Percentiles rank a stretch among this genome's conserved stretches.
These are phyloP conservation scores for Grammomys surdaster DNA, from an alignment of 2,113 vertebrate genomes.

Conservation along the genomic window DNA sequence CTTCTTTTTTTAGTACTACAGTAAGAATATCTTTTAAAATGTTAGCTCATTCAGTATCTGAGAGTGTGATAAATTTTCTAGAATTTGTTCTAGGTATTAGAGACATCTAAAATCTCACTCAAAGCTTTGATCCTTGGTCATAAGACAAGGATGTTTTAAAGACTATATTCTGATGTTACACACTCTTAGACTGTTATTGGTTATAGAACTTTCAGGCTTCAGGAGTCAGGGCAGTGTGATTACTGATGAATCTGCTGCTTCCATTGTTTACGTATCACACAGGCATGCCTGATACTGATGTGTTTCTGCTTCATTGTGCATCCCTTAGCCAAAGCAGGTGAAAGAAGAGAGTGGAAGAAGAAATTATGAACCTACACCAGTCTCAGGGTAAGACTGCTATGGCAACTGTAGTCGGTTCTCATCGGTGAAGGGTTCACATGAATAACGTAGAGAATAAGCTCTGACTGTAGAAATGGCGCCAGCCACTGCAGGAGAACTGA, in stretches of 20 bases:
- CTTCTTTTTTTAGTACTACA: background rate
- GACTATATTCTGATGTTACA: background rate
- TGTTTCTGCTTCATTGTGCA: background rate
- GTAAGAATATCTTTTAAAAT: background rate
- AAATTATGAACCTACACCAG: background rate
- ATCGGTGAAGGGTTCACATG: background rate
- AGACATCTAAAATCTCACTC: slow-evolving; percentile 16
- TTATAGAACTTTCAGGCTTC: background rate
- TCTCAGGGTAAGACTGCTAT: background rate
- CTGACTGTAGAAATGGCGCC: background rate
- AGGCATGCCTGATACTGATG: background rate
- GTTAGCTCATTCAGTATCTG: slow-evolving; percentile 37
- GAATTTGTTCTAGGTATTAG: background rate
- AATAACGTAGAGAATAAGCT: background rate
- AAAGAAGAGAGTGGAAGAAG: background rate
- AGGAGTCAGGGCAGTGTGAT: background rate
- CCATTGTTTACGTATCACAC: slow-evolving; percentile 1
- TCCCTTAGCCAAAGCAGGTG: background rate
- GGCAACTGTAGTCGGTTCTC: background rate
- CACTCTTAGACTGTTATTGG: background rate
- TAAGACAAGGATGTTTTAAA: background rate
- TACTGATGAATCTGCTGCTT: background rate
- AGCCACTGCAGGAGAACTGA: background rate
- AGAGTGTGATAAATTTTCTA: slow-evolving; percentile 33
- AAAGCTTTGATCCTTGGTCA: slow-evolving; percentile 8